Conservation (phyloP, 2,113 vertebrate species). For the Indicator indicator region DNA sequence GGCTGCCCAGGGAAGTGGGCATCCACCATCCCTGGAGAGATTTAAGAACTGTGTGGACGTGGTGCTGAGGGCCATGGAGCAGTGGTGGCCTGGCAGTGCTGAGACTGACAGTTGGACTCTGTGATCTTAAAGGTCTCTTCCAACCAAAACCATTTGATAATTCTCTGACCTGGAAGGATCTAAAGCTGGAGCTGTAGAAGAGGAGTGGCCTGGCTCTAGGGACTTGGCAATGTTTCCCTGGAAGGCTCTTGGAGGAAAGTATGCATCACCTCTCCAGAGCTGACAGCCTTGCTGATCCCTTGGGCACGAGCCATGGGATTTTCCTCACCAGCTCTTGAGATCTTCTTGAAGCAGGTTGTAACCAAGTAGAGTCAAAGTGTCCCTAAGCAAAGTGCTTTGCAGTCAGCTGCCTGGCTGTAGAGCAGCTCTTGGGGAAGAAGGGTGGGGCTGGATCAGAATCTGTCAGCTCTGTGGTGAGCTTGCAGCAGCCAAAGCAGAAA, state of each 20-base stretch:
- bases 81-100: too few relatives aligned
- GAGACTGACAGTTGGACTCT: too few relatives aligned
- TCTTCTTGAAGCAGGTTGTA: not conserved
- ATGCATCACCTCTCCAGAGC: fast-evolving
- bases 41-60: too few relatives aligned
- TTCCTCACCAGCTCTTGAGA: not conserved
- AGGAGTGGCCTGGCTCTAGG: not conserved
- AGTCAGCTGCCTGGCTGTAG: not conserved
- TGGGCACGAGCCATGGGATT: not conserved
- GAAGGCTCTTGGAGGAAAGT: not conserved
- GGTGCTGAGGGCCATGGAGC: too few relatives aligned
- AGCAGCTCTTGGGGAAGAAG: not conserved
- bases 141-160: too few relatives aligned
- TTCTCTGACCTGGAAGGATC: not conserved
- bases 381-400: not conserved
- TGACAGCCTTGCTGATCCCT: not conserved
- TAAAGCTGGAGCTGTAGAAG: not conserved
- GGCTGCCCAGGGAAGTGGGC: too few relatives aligned
- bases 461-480: fast-evolving
- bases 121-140: too few relatives aligned
- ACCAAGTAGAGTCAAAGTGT: not conserved
- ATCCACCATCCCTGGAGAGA: too few relatives aligned
- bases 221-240: not conserved
- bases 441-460: fast-evolving
- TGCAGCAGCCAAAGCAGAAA: not conserved